Percentiles rank a stretch among this genome's conserved stretches.
phyloP scores from a whole-genome alignment of 1,140 invertebrate genomes.

The Nixonia krombeini region DNA sequence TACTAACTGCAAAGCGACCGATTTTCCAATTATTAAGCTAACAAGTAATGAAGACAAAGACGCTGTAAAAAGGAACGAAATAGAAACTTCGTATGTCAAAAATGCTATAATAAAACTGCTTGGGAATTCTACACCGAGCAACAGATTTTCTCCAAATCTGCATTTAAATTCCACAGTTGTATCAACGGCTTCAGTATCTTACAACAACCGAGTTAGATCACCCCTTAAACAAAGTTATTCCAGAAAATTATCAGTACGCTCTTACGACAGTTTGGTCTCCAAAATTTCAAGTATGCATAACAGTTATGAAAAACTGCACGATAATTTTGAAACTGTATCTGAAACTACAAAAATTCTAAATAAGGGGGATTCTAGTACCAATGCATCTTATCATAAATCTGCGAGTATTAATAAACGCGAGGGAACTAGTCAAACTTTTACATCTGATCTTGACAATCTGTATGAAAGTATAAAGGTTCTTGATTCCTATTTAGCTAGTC shows the following conservation, averaged over 20 bases:
- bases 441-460: constrained; percentile 55
- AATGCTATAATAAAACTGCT: constrained; percentile 50
- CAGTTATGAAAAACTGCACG: constrained; percentile 54
- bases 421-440: constrained; percentile 19
- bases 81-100: constrained; percentile 21
- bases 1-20: constrained; percentile 8
- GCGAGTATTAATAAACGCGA: constrained; percentile 8
- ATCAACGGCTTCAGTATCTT: constrained; percentile 41
- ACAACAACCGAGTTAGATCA: constrained; percentile 21
- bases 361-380: constrained; percentile 5
- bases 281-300: constrained; percentile 46
- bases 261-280: constrained; percentile 51
- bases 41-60: not conserved
- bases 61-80: constrained; percentile 10
- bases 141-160: constrained; percentile 22
- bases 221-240: constrained; percentile 2
- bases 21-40: not conserved
- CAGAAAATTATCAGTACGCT: constrained; percentile 49
- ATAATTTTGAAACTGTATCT: constrained; percentile 52
- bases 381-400: constrained; percentile 1
- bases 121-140: constrained; percentile 26
- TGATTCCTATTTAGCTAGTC: constrained; percentile 55
- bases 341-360: constrained; percentile 45
- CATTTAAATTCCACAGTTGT: constrained; percentile 30
- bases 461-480: constrained; percentile 59